A percentile compares a stretch with the other conserved stretches of the same genome.
Conservation (phyloP, 2,888 invertebrate species). For the Scelioninae gen. 1 region DNA sequence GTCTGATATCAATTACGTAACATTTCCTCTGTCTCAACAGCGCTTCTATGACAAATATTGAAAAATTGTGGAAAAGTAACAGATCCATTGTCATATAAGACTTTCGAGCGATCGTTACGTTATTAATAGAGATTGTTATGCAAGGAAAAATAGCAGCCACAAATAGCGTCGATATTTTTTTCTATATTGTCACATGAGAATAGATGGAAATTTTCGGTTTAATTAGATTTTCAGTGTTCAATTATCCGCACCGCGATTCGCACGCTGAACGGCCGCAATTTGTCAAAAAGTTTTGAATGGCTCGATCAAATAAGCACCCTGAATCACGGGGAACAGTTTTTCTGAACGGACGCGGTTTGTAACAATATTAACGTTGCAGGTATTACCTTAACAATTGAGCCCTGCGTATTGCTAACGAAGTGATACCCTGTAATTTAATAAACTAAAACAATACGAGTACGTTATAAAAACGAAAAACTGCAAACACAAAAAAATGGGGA, state of each 20-base stretch:
- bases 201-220: slow-evolving; percentile 4
- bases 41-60: not conserved
- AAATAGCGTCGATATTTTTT: too few species aligned
- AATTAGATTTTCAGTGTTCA: slow-evolving; percentile 9
- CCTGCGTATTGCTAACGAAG: slow-evolving; percentile 42
- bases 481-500: slow-evolving; percentile 2
- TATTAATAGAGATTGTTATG: not conserved
- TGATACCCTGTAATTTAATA: slow-evolving; percentile 52
- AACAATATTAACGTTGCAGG: slow-evolving; percentile 13
- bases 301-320: slow-evolving; percentile 15
- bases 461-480: slow-evolving; percentile 5
- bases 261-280: slow-evolving; percentile 13
- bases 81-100: too few species aligned
- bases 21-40: not conserved
- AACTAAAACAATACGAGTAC: slow-evolving; percentile 44
- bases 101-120: not conserved
- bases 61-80: not conserved
- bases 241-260: too few species aligned
- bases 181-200: too few species aligned
- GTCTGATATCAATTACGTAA: not conserved
- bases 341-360: slow-evolving; percentile 7
- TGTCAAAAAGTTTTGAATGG: slow-evolving; percentile 22
- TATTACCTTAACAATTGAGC: slow-evolving; percentile 27
- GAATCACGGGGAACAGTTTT: slow-evolving; percentile 11
- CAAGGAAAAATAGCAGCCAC: too few species aligned